Evolutionary conservation across 2,888 invertebrate species (phyloP).

Genomic region (Plagodis pulveraria): DNA sequence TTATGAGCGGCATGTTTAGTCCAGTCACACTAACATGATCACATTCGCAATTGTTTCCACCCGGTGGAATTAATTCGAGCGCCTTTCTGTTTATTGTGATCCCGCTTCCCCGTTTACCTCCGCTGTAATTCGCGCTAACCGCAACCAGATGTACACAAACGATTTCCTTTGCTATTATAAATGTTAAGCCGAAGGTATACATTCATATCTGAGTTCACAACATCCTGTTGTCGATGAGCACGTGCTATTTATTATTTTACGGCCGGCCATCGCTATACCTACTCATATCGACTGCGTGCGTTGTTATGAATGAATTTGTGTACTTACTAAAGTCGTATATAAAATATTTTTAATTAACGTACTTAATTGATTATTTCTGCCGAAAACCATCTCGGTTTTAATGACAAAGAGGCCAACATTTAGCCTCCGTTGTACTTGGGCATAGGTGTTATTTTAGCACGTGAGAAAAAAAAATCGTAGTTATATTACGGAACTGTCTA

Average conservation of each 20-base stretch:
- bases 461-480: too few species aligned
- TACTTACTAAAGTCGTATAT: conserved; percentile 13
- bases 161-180: conserved; percentile 63
- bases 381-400: too few species aligned
- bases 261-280: conserved; percentile 44
- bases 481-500: too few species aligned
- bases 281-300: conserved; percentile 23
- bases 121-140: conserved; percentile 51
- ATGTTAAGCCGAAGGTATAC: conserved; percentile 58
- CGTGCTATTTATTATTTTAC: conserved; percentile 68
- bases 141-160: conserved; percentile 62
- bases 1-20: conserved; percentile 6
- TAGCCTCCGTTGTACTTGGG: too few species aligned
- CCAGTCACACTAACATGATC: conserved; percentile 33
- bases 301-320: conserved; percentile 24
- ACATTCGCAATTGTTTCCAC: conserved; percentile 45
- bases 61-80: conserved; percentile 44
- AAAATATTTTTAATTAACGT: conserved; percentile 14
- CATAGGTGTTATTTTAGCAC: too few species aligned
- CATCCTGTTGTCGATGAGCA: conserved; percentile 69
- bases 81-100: conserved; percentile 54
- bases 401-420: too few species aligned
- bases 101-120: conserved; percentile 65
- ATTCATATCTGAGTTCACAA: conserved; percentile 59
- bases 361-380: too few species aligned